Evolutionary conservation across 2,888 invertebrate genomes (phyloP), one percentile per base, ranked within the genome.

Genomic region (Julus scanicus): DNA sequence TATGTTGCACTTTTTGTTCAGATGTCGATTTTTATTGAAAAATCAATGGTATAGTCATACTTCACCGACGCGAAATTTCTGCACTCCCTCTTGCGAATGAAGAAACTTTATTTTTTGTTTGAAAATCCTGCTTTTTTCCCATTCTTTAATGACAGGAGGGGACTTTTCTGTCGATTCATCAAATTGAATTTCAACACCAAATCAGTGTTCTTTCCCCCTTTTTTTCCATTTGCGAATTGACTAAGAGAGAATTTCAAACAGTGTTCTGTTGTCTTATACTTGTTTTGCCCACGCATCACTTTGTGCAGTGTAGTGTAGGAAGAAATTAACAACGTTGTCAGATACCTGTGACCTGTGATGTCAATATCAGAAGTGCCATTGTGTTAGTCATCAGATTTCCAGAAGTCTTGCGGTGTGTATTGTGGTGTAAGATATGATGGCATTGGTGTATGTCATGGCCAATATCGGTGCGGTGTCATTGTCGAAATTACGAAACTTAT

Each of bases 101-200:
- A 63, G 63, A 63, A 71, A 71, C 4, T 71, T 71, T 29, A 29
- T 71, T 63, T 63, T 17, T 71, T n/a, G 8, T 29, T 53, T 1
- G 20, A 11, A 71, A 71, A 71, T 29, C 63, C 6, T 63, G 63
- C n/a, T 63, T 63, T 63, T 63, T 63, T 63, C 20, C n/a, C 29
- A 8, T 20, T 29, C 5, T 9, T 29, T 29, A 11, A 71, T 29
- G 8, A 0, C 0, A 9, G 8, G 8, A 29, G 71, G 71, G 71
- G 71, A 20, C 71, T 71, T 71, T 71, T 71, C 71, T 71, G 71
- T 71, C 71, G 71, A 71, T 71, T 71, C 71, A 71, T 71, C 71
- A 71, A 71, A 71, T 71, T 71, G 71, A 71, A 71, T 71, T 71
- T 71, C 29, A 71, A 29, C 71, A 4, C 71, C 71, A 71, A 71